A percentile compares a stretch with the other conserved stretches of the same genome.
phyloP scores from a whole-genome alignment of 2,888 invertebrate genomes.

The Drosophila nr. medialis region DNA sequence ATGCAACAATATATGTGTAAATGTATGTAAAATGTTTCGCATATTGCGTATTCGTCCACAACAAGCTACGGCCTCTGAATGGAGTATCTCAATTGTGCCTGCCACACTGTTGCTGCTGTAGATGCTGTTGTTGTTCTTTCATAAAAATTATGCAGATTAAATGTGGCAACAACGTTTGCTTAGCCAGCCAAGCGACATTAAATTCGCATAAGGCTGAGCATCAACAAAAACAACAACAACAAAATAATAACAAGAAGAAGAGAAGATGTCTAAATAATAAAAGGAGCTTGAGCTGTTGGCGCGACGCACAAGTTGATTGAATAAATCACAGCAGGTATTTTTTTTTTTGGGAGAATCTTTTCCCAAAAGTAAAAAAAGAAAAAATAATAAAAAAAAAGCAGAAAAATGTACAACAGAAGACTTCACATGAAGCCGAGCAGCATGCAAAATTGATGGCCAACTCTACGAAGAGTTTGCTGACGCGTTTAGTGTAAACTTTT shows the following conservation, averaged over 20 bases:
- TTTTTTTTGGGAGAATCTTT: background rate
- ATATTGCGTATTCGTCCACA: slow-evolving; percentile 36
- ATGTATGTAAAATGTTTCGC: slow-evolving; percentile 15
- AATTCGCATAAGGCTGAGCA: slow-evolving; percentile 67
- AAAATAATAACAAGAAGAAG: slow-evolving; percentile 10
- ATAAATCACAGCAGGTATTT: slow-evolving; percentile 73
- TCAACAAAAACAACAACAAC: slow-evolving; percentile 16
- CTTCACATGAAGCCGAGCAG: slow-evolving; percentile 49
- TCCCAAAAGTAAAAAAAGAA: slow-evolving; percentile 25
- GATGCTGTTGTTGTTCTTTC: slow-evolving; percentile 27
- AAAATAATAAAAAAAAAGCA: background rate
- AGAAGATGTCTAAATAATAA: slow-evolving; percentile 74
- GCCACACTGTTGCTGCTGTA: slow-evolving; percentile 1
- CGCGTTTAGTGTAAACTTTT: slow-evolving; percentile 55
- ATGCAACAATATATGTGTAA: slow-evolving; percentile 24
- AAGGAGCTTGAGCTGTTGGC: slow-evolving; percentile 58
- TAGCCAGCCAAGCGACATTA: slow-evolving; percentile 69
- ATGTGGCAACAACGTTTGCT: slow-evolving; percentile 68
- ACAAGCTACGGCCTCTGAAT: slow-evolving; percentile 9
- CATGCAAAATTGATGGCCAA: slow-evolving; percentile 63
- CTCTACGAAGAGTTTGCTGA: slow-evolving; percentile 17
- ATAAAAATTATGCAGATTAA: slow-evolving; percentile 79
- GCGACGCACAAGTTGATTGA: slow-evolving; percentile 74
- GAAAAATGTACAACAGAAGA: slow-evolving; percentile 4
- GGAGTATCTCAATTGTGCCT: slow-evolving; percentile 21